Evolutionary conservation across 2,797 vertebrate species (phyloP).

Genomic region (Typhlichthys subterraneus): DNA sequence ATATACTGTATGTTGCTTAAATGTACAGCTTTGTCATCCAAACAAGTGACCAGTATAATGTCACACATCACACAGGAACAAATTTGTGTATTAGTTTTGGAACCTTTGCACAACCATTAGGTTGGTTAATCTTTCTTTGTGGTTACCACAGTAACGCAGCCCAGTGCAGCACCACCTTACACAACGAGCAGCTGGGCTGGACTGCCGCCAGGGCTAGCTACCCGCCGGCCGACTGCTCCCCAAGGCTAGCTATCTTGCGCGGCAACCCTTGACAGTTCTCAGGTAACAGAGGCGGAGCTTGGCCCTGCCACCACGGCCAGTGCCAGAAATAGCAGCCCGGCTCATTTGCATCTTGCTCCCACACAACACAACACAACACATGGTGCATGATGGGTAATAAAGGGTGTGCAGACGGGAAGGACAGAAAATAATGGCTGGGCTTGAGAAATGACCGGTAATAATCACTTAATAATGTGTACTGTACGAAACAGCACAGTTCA

Average conservation of each 20-base stretch:
- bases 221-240: slow-evolving; percentile 9
- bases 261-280: slow-evolving; percentile 2
- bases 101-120: background rate
- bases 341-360: slow-evolving; percentile 76
- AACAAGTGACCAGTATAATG: background rate
- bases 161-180: background rate
- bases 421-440: background rate
- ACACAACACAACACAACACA: slow-evolving; percentile 24
- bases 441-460: background rate
- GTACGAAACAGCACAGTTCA: background rate
- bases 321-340: slow-evolving; percentile 53
- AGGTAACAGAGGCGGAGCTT: slow-evolving; percentile 9
- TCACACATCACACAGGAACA: background rate
- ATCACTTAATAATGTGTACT: slow-evolving; percentile 2
- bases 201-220: slow-evolving; percentile 4
- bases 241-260: slow-evolving; percentile 23
- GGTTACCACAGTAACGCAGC: background rate
- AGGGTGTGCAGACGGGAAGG: background rate
- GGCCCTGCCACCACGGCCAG: slow-evolving; percentile 13
- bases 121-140: slow-evolving; percentile 4
- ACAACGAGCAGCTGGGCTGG: slow-evolving; percentile 1
- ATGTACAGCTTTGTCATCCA: background rate
- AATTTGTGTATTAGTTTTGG: background rate
- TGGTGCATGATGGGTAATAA: background rate
- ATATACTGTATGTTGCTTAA: no score